Evolutionary conservation across 2,797 vertebrate species (phyloP).

Genomic region (Schizopygopsis malacanthus): DNA sequence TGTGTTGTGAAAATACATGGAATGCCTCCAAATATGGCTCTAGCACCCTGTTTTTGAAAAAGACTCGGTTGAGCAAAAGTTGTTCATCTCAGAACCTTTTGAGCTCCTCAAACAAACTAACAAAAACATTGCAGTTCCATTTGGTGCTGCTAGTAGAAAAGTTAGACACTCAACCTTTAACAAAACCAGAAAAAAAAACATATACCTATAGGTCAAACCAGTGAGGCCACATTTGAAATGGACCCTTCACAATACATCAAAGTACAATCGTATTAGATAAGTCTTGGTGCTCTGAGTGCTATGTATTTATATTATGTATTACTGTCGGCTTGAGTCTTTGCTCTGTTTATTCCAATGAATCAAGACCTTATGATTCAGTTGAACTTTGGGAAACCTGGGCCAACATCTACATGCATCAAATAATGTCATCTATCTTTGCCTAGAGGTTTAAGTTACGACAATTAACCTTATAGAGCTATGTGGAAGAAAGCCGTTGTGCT

Average conservation of each 20-base stretch:
- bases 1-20: background rate
- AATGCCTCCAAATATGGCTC: background rate
- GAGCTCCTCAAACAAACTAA: background rate
- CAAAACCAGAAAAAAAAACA: background rate
- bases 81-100: background rate
- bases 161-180: constrained; percentile 3
- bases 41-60: background rate
- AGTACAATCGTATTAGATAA: constrained; percentile 22
- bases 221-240: background rate
- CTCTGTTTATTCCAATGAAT: constrained; percentile 34
- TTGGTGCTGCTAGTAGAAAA: background rate
- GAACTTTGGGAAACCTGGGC: constrained; percentile 44
- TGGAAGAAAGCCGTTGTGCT: constrained; percentile 48
- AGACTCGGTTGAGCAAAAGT: background rate
- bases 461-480: constrained; percentile 61
- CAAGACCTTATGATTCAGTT: constrained; percentile 25
- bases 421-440: constrained; percentile 48
- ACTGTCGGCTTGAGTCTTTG: background rate
- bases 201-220: background rate
- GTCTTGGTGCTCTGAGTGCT: background rate
- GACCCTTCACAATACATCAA: constrained; percentile 6
- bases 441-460: constrained; percentile 54
- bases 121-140: background rate
- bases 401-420: constrained; percentile 30
- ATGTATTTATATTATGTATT: constrained; percentile 14